Conservation (phyloP, 35 echinoderm and acorn worm species). For the Amphiura filiformis region DNA sequence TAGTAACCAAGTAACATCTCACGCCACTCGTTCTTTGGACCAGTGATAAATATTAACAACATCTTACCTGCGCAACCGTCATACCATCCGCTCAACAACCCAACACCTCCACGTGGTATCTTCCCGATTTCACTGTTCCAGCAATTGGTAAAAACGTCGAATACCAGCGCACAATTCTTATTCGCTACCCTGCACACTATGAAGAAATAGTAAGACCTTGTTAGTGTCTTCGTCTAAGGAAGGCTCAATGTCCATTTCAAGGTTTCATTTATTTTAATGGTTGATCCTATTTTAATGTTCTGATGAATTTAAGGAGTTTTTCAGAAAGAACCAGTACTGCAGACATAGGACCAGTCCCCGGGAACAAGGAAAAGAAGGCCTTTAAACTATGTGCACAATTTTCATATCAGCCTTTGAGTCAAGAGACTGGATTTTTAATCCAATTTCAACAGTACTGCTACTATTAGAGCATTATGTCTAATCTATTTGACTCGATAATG, state of each 20-base stretch:
- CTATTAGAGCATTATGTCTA: background rate
- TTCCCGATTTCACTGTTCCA: constrained; percentile 49
- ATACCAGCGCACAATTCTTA: constrained; percentile 50
- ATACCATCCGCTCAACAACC: constrained; percentile 22
- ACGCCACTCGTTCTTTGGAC: too few species aligned
- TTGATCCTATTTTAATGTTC: background rate
- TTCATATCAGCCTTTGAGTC: too few species aligned
- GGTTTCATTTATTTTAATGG: background rate
- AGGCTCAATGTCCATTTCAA: background rate
- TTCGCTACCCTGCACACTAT: constrained; percentile 52
- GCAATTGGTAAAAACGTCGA: constrained; percentile 39
- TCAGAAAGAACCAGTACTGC: background rate
- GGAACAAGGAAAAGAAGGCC: background rate
- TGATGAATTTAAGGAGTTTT: background rate
- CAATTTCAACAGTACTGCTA: background rate
- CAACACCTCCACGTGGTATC: constrained; percentile 10
- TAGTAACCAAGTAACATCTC: too few species aligned
- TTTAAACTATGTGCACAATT: background rate
- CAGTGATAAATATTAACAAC: too few species aligned
- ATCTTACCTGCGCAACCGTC: constrained; percentile 58
- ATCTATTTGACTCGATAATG: too few species aligned
- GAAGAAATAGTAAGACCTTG: background rate
- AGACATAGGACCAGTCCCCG: background rate
- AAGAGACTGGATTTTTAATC: background rate
- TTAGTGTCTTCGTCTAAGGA: background rate